A percentile compares a stretch with the other conserved stretches of the same genome.
Conservation (phyloP, 2,888 invertebrate genomes). For the Bruchidius siliquastri region DNA sequence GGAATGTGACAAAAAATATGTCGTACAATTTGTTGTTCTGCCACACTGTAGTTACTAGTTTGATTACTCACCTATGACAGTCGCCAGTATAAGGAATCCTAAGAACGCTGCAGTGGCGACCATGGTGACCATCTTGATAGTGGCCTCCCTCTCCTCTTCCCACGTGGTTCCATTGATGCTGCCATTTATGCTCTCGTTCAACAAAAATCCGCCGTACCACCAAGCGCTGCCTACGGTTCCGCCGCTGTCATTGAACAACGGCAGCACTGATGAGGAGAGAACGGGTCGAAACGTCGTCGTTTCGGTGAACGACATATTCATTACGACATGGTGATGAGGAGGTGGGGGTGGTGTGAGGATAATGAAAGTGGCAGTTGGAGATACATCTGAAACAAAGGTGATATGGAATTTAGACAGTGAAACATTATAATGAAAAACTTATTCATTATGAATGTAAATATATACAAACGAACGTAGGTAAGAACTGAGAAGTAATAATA, state of each 20-base stretch:
- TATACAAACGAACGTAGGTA: too few relatives aligned
- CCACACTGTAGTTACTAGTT: background rate
- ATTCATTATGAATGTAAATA: too few relatives aligned
- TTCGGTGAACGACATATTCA: background rate
- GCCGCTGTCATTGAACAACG: background rate
- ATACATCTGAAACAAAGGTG: background rate
- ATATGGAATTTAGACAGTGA: too few relatives aligned
- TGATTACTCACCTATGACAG: constrained; percentile 55
- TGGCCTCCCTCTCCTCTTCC: constrained; percentile 20
- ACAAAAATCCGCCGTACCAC: background rate
- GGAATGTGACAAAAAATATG: too few relatives aligned
- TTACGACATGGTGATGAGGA: background rate
- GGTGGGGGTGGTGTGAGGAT: background rate
- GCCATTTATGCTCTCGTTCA: background rate
- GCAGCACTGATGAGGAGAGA: background rate
- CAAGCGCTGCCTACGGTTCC: background rate
- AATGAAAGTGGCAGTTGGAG: background rate
- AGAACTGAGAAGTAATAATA: too few relatives aligned
- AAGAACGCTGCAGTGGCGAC: constrained; percentile 57
- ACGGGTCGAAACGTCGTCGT: background rate
- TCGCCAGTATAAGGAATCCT: constrained; percentile 59
- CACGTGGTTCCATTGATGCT: background rate
- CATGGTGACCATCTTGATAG: constrained; percentile 53
- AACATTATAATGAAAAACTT: too few relatives aligned
- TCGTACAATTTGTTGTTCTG: too few relatives aligned